Base-by-base conservation (phyloP, 2,797 vertebrate genomes). In the Gobionotothen gibberifrons region DNA sequence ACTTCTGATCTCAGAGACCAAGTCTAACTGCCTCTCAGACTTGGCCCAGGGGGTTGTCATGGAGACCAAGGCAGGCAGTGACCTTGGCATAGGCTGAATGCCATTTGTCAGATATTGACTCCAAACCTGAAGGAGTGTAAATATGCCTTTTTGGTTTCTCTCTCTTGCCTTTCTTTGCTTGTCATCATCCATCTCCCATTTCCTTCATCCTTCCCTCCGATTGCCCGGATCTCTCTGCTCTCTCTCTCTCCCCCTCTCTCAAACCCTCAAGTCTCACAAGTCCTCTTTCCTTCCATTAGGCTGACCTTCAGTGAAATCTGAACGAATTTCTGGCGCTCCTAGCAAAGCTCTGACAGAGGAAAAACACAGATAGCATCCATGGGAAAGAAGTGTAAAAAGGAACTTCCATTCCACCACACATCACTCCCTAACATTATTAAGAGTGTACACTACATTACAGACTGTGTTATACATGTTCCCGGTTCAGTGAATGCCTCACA, bases 21-120 rank as follows among this genome's bases (percentile, higher is more conserved):
- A 4, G 12, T 73, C 68, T 22, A 54, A 72, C 71, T 26, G 43
- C 69, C 59, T 72, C 70, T 73, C 42, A 14, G 21, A 52, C 26
- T 1, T 63, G 49, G 58, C 72, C 68, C 29, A 7, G 5, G 4
- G 46, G 48, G 88, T 89, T 89, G 84, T 74, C 90, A 91, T 87
- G 76, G 89, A 74, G 62, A 91, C 87, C 2, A 42, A 68, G 32
- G 63, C 69, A 70, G 60, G 22, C 46, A 2, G 58, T 73, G 85
- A 88, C 86, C 86, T 78, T 71, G 68, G 63, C 46, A 54, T 73
- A 3, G 12, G 52, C 81, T 56, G 51, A 71, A 79, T 22, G 74
- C 65, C 43, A 43, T 87, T 76, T 71, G 80, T 74, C 76, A 62
- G 76, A 75, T 71, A 84, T 73, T 15, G 79, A 78, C 74, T 87